Conservation (phyloP, 2,888 invertebrate species). For the Cryptus armator region DNA sequence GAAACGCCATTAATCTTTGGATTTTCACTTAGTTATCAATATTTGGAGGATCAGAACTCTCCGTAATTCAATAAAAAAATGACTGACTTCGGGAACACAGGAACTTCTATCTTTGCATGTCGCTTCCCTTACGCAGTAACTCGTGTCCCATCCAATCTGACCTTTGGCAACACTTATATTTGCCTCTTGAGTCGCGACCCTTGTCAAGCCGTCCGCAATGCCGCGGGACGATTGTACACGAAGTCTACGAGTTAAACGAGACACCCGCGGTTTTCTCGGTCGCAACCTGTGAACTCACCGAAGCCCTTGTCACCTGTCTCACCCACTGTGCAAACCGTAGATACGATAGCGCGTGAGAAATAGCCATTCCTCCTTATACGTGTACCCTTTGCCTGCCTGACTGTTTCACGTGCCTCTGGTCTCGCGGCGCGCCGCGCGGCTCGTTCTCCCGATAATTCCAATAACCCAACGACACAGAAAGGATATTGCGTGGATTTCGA, state of each 20-base stretch:
- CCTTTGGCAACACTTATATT: conserved; percentile 17
- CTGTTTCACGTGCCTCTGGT: no score
- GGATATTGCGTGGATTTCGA: conserved; percentile 23
- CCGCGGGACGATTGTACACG: not conserved
- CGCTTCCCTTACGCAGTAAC: not conserved
- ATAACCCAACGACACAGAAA: conserved; percentile 10
- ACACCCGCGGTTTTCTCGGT: not conserved
- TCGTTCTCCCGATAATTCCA: conserved; percentile 20
- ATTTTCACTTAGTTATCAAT: no score
- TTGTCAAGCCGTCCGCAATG: conserved; percentile 24
- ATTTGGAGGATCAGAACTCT: not conserved
- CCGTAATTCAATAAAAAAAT: no score
- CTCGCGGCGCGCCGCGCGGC: no score
- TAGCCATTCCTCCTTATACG: not conserved
- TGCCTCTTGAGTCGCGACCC: conserved; percentile 15
- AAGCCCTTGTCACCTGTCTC: conserved; percentile 26
- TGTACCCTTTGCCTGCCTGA: no score
- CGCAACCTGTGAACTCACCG: conserved; percentile 16
- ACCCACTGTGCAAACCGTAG: not conserved
- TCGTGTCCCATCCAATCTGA: not conserved
- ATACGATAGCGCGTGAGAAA: conserved; percentile 11
- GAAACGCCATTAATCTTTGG: no score
- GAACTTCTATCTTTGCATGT: not conserved
- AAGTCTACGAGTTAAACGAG: not conserved
- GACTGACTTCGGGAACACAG: not conserved